Evolutionary conservation across 1,140 invertebrate species (phyloP).

Genomic region (Nylanderia fulva): DNA sequence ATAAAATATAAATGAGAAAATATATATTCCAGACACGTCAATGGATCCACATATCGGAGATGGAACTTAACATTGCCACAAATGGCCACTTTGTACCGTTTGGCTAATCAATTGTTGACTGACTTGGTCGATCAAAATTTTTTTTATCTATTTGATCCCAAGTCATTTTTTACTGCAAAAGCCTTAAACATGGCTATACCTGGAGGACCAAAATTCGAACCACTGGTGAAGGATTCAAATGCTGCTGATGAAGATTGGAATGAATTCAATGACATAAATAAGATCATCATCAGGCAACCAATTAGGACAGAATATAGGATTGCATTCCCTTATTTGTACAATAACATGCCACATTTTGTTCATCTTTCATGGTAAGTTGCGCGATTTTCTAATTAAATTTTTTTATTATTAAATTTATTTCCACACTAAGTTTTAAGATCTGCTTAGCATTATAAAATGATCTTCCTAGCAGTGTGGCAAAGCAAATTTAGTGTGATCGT

Average conservation of each 20-base stretch:
- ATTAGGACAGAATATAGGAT: constrained; percentile 99
- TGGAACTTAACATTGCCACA: constrained; percentile 98
- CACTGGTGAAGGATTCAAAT: constrained; percentile 98
- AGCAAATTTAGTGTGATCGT: constrained; percentile 82
- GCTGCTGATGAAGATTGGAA: constrained; percentile 99
- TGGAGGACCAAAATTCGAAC: constrained; percentile 99
- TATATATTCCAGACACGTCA: constrained; percentile 92
- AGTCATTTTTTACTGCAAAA: constrained; percentile 99
- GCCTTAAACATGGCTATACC: constrained; percentile 99
- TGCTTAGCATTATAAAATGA: constrained; percentile 57
- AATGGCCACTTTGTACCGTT: constrained; percentile 98
- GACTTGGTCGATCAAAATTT: constrained; percentile 99
- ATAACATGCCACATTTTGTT: constrained; percentile 98
- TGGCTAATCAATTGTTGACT: constrained; percentile 99
- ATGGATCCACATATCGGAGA: constrained; percentile 98
- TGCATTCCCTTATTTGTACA: constrained; percentile 99
- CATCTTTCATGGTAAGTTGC: constrained; percentile 96
- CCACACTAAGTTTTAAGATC: constrained; percentile 85
- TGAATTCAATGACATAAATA: constrained; percentile 99
- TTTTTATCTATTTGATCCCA: constrained; percentile 99
- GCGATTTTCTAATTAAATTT: constrained; percentile 3
- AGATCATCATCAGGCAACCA: constrained; percentile 99
- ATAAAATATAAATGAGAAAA: constrained; percentile 31
- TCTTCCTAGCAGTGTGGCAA: constrained; percentile 86
- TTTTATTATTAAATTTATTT: constrained; percentile 59